These are phyloP conservation scores for Apostichopus californicus DNA, from an alignment of 35 echinoderm and acorn worm species.

Conservation along the genomic window DNA sequence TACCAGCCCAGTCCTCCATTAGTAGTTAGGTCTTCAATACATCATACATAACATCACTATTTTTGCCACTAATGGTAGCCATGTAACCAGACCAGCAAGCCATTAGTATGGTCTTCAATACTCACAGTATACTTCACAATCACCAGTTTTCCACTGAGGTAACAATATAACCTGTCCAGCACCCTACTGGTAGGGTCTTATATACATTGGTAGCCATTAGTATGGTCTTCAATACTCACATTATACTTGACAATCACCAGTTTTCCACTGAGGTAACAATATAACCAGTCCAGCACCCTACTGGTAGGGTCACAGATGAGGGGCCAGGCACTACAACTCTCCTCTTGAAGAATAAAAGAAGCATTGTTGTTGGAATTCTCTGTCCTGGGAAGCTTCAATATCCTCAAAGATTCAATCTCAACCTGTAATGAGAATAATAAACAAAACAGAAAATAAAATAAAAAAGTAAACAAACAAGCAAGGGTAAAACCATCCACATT, in stretches of 20 bases:
- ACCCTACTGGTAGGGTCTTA: slow-evolving; percentile 90
- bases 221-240: slow-evolving; percentile 61
- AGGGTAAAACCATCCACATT: too few species aligned
- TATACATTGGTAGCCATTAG: too few species aligned
- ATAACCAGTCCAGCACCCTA: slow-evolving; percentile 81
- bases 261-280: slow-evolving; percentile 75
- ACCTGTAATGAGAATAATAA: slow-evolving; percentile 56
- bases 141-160: slow-evolving; percentile 70
- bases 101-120: background rate
- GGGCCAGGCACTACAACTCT: slow-evolving; percentile 83
- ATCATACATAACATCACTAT: too few species aligned
- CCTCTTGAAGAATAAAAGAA: slow-evolving; percentile 92
- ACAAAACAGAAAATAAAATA: background rate
- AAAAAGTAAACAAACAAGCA: too few species aligned
- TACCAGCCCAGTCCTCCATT: too few species aligned
- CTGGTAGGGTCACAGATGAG: slow-evolving; percentile 94
- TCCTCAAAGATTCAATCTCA: slow-evolving; percentile 81
- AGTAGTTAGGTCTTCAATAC: too few species aligned
- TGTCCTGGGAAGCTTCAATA: slow-evolving; percentile 81
- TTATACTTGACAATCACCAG: slow-evolving; percentile 83
- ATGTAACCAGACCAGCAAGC: too few species aligned
- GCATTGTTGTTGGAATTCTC: slow-evolving; percentile 78
- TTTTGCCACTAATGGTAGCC: too few species aligned
- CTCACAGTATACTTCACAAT: slow-evolving; percentile 93
- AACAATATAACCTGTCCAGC: slow-evolving; percentile 84